phyloP scores from a whole-genome alignment of 2,888 invertebrate species.

The Adelognathus sp. region DNA sequence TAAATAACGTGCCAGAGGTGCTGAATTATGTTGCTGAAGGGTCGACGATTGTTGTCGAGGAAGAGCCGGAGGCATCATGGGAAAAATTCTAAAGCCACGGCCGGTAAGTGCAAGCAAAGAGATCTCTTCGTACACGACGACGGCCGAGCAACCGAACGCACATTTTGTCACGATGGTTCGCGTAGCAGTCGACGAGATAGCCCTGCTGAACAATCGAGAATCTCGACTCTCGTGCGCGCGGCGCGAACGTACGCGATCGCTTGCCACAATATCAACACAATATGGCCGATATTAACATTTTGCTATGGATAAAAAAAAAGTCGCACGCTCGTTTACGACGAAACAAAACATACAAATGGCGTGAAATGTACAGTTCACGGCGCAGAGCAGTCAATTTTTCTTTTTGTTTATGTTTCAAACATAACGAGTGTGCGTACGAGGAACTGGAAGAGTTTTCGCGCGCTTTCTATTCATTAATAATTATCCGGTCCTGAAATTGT shows the following conservation, averaged over 20 bases:
- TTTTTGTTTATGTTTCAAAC: too few species aligned
- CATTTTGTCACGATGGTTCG: slow-evolving; percentile 67
- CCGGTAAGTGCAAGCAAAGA: slow-evolving; percentile 76
- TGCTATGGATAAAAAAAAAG: too few species aligned
- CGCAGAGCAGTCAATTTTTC: too few species aligned
- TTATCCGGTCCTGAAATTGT: too few species aligned
- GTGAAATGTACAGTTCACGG: too few species aligned
- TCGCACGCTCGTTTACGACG: background rate
- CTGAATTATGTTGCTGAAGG: slow-evolving; percentile 77
- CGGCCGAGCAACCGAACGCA: slow-evolving; percentile 51
- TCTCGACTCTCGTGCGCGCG: slow-evolving; percentile 19
- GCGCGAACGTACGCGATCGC: slow-evolving; percentile 44
- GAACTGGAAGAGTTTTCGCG: too few species aligned
- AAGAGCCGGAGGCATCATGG: slow-evolving; percentile 77
- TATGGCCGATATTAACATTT: slow-evolving; percentile 61
- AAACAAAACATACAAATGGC: background rate
- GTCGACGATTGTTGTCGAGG: slow-evolving; percentile 71
- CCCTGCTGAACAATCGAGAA: slow-evolving; percentile 59
- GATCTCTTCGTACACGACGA: slow-evolving; percentile 42
- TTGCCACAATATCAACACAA: slow-evolving; percentile 68
- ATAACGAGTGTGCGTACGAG: too few species aligned
- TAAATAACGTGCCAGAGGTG: slow-evolving; percentile 65
- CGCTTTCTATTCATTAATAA: too few species aligned
- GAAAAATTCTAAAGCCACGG: slow-evolving; percentile 74
- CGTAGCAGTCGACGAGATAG: slow-evolving; percentile 71